Percentiles rank a stretch among this genome's conserved stretches.
phyloP scores from a whole-genome alignment of 2,113 vertebrate species.

The Herpetotheres cachinnans region DNA sequence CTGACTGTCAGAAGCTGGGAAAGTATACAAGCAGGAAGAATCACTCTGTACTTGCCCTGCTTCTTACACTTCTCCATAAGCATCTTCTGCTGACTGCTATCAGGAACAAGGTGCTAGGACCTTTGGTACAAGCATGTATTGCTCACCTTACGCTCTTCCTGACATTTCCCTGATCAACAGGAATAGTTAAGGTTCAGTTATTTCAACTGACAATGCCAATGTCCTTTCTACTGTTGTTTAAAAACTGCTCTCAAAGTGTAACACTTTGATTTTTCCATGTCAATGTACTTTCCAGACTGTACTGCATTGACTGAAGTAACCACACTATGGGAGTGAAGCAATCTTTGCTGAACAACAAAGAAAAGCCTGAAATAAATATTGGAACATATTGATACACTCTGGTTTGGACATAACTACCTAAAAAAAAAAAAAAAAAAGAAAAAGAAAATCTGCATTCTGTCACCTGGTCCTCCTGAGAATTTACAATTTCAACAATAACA shows the following conservation, averaged over 20 bases:
- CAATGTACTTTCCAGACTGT: background rate
- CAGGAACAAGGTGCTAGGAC: background rate
- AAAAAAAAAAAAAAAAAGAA: background rate
- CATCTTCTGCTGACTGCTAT: background rate
- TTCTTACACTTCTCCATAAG: background rate
- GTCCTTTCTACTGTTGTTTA: background rate
- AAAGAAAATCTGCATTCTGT: background rate
- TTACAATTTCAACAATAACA: background rate
- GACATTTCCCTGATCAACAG: background rate
- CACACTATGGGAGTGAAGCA: background rate
- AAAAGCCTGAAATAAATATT: conserved; percentile 18
- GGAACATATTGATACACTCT: background rate
- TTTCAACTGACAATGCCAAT: background rate
- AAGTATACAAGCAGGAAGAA: background rate
- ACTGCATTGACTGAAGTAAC: background rate
- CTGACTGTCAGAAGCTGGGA: conserved; percentile 18
- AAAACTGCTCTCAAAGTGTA: background rate
- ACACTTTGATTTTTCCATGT: background rate
- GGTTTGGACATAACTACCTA: background rate
- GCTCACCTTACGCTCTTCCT: background rate
- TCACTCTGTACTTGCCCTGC: background rate
- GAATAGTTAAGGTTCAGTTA: background rate
- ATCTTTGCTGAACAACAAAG: background rate
- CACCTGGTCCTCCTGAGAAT: background rate
- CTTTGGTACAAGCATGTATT: background rate